These are phyloP conservation scores for Pinna nobilis DNA, from an alignment of 1,140 invertebrate species.

Conservation along the genomic window DNA sequence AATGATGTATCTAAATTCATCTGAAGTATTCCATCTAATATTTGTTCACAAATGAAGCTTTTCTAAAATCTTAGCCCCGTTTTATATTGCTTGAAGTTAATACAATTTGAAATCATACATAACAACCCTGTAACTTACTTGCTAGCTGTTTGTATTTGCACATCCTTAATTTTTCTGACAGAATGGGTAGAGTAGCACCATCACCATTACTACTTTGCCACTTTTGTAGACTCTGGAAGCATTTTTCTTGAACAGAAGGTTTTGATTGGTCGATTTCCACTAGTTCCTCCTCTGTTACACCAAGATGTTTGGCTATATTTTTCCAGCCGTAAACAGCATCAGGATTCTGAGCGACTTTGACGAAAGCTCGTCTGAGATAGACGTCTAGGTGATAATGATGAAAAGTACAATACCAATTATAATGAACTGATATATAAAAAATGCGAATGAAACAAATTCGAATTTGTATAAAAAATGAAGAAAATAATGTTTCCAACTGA, in stretches of 20 bases:
- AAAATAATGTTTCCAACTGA: background rate
- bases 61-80: too few relatives aligned
- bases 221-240: slow-evolving; percentile 36
- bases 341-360: slow-evolving; percentile 52
- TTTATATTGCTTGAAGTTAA: too few relatives aligned
- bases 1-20: too few relatives aligned
- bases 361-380: slow-evolving; percentile 49
- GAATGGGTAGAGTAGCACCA: slow-evolving; percentile 35
- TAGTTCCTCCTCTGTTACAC: slow-evolving; percentile 49
- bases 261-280: slow-evolving; percentile 41
- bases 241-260: slow-evolving; percentile 48
- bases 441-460: too few relatives aligned
- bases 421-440: too few relatives aligned
- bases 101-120: too few relatives aligned
- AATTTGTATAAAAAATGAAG: too few relatives aligned
- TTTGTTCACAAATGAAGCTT: too few relatives aligned
- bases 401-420: too few relatives aligned
- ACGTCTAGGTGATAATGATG: too few relatives aligned
- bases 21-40: too few relatives aligned
- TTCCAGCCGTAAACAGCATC: slow-evolving; percentile 47
- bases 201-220: slow-evolving; percentile 40
- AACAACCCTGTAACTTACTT: slow-evolving; percentile 43
- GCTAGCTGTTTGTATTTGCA: slow-evolving; percentile 46
- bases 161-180: slow-evolving; percentile 43
- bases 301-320: slow-evolving; percentile 42